Base-by-base conservation (phyloP, 2,888 invertebrate species). In the Rotaria socialis region DNA sequence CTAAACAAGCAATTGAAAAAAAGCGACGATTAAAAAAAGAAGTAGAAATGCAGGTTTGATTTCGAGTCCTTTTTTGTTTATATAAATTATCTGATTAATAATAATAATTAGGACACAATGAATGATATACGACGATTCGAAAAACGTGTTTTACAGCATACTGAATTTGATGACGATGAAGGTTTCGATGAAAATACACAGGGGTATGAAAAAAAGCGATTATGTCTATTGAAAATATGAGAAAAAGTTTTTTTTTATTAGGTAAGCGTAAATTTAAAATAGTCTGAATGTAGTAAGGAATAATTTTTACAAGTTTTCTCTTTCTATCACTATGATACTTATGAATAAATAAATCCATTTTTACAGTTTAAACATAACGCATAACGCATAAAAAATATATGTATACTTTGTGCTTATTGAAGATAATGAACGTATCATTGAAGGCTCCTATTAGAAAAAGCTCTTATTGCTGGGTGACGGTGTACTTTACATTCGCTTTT, bases 1-100 rank as follows among this genome's bases (percentile, higher is more conserved):
- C 90, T 41, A 87, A 88, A n/a, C 87, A 87, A 87, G 4, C 86
- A 89, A 84, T 89, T 89, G 85, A 89, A 89, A 47, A 89, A 89
- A 47, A 88, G 88, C 43, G 87, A 80, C 43, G 4, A n/a, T 24
- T 47, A 24, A 43, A 14, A 47, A 80, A 80, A 80, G 80, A 80
- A 80, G 47, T 24, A 5, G 80, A 80, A 80, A 47, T 47, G 80
- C 80, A 80, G 80, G 75, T 75, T 43, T 19, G 75, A 11, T 75
- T 27, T n/a, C 1, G 3, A 75, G 19, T 16, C 3, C 19, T 43
- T 43, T 75, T 2, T 16, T 24, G 22, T 16, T 75, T 43, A 8
- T 2, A 5, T 22, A 22, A 43, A 27, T 1, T 14, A 0, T 27
- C 10, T 27, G 7, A n/a, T 60, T 27, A 27, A 60, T 75, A n/a